Evolutionary conservation across 2,888 invertebrate species (phyloP).

Genomic region (Druceiella hillmani): DNA sequence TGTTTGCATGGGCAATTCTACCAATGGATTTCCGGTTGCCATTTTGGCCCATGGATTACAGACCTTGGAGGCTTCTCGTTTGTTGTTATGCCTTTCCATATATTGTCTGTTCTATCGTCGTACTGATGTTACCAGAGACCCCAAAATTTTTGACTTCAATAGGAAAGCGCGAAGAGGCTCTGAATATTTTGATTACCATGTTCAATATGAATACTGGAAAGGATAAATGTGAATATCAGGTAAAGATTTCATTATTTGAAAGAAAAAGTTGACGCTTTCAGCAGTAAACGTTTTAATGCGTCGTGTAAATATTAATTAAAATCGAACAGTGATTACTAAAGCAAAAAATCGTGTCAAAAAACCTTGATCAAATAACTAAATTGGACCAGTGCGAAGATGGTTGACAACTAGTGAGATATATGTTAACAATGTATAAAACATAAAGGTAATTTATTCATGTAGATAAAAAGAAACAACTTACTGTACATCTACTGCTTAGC

Average conservation of each 20-base stretch:
- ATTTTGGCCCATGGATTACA: constrained; percentile 37
- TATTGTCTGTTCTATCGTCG: constrained; percentile 44
- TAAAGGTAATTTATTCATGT: too few species aligned
- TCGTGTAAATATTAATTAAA: too few species aligned
- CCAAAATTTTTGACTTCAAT: constrained; percentile 59
- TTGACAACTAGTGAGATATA: too few species aligned
- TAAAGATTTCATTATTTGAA: too few species aligned
- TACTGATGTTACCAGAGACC: constrained; percentile 56
- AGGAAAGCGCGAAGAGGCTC: constrained; percentile 45
- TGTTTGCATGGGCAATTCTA: constrained; percentile 52
- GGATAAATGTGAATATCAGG: background rate
- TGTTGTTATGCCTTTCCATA: constrained; percentile 51
- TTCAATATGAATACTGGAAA: background rate
- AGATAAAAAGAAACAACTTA: too few species aligned
- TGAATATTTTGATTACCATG: constrained; percentile 27
- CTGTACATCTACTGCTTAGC: too few species aligned
- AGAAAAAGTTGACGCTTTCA: background rate
- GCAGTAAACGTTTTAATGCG: too few species aligned
- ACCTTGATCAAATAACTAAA: too few species aligned
- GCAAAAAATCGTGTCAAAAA: too few species aligned
- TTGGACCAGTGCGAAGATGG: too few species aligned
- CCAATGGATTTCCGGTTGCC: constrained; percentile 36
- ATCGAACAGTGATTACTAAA: too few species aligned
- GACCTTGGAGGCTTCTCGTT: constrained; percentile 63
- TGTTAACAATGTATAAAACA: too few species aligned